Base-by-base conservation (phyloP, 1,140 invertebrate species). In the Augochlora pura region DNA sequence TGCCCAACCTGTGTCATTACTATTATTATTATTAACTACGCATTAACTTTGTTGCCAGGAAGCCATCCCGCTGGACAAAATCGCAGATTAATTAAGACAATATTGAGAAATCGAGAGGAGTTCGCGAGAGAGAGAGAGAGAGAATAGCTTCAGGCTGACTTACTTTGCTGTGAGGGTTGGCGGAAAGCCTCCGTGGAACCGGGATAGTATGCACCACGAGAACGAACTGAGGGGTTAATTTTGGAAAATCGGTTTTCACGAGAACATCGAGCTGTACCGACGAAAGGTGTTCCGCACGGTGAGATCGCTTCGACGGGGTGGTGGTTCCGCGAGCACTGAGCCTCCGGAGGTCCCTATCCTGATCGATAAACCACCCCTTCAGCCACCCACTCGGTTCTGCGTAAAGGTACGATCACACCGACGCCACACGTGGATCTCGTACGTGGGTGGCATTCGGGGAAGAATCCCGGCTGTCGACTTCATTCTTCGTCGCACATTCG, bases 291-390 rank as follows among this genome's bases (percentile, higher is more conserved):
- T 42, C 57, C 67, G 73, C n/a, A 64, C 62, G 25, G 57, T 57
- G 59, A 84, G 76, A 71, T 80, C 70, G 86, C 85, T 87, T 82
- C 39, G 82, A 90, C 91, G 87, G 91, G 88, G 89, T 90, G 89
- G 86, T 90, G 90, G 90, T 91, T 88, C 90, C 89, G 88, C 90
- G 89, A 88, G 89, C 90, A 92, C 91, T 91, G 91, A 91, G 89
- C 87, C 87, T 88, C 84, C 76, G 74, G 86, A 86, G 84, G 86
- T 88, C 84, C 81, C 87, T 81, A 76, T 83, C 86, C 86, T 89
- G 89, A 86, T 92, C 91, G 90, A 92, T 92, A 91, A 89, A 88
- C 88, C 86, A 88, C 88, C 91, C 90, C 71, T 71, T 68, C 21
- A 7, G 71, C 86, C 87, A 80, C 88, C 88, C 86, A 88, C 87